These are phyloP conservation scores for Palaemon carinicauda DNA, from an alignment of 1,140 invertebrate species.

Conservation along the genomic window DNA sequence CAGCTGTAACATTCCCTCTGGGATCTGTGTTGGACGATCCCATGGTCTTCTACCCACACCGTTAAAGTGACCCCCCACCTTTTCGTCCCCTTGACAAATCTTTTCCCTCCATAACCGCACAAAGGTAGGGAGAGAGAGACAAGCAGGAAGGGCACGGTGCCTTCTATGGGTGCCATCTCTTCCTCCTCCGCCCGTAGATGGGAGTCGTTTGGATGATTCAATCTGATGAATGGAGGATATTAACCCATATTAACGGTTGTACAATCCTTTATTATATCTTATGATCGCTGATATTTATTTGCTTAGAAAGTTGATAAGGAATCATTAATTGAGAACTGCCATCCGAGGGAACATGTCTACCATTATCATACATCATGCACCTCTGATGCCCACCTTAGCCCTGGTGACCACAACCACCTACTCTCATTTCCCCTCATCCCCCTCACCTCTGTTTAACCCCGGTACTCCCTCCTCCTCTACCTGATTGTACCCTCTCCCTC, in stretches of 20 bases:
- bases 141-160: too few species aligned
- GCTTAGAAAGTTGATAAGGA: background rate
- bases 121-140: background rate
- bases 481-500: background rate
- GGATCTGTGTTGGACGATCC: background rate
- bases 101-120: background rate
- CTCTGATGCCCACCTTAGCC: background rate
- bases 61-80: slow-evolving; percentile 7
- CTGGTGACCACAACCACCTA: background rate
- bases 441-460: background rate
- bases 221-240: too few species aligned
- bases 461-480: background rate
- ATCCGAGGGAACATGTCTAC: too few species aligned
- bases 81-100: background rate
- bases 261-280: too few species aligned
- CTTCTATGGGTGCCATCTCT: background rate
- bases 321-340: background rate
- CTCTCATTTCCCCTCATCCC: background rate
- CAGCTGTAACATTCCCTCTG: background rate
- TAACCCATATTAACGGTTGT: too few species aligned
- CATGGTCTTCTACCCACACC: background rate
- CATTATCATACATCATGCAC: background rate
- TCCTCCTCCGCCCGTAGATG: background rate
- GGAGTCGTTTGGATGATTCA: background rate
- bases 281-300: too few species aligned